Conservation (phyloP, 2,888 invertebrate species). For the Dasysyrphus tricinctus region DNA sequence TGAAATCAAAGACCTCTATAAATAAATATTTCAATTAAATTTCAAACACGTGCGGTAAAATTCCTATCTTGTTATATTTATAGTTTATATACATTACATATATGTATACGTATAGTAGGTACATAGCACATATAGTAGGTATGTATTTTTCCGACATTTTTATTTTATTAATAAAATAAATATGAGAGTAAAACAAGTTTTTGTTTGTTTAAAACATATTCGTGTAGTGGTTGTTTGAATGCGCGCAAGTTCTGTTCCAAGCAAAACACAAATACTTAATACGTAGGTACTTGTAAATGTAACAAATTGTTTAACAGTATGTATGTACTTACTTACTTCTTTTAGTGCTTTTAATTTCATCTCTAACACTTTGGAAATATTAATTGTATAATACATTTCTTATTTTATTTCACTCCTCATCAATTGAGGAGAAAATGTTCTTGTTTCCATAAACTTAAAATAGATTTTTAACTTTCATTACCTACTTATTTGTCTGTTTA, state of each 20-base stretch:
- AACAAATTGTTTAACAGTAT: neutral
- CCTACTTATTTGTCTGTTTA: too few species aligned
- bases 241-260: neutral
- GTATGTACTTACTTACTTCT: neutral
- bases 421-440: neutral
- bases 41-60: conserved; percentile 45
- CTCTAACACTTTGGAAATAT: neutral
- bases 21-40: conserved; percentile 44
- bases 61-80: conserved; percentile 6
- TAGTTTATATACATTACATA: neutral
- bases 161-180: conserved; percentile 16
- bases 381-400: neutral
- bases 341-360: neutral
- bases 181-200: neutral
- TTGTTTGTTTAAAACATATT: neutral
- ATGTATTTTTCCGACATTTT: conserved; percentile 5
- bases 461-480: too few species aligned
- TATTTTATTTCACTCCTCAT: neutral
- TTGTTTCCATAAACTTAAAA: too few species aligned
- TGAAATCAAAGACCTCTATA: conserved; percentile 45
- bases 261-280: neutral
- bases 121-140: too few species aligned
- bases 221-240: too few species aligned
- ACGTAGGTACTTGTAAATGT: neutral
- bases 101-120: neutral